These are phyloP conservation scores for Pao palembangensis DNA, from an alignment of 2,113 vertebrate species.

Conservation along the genomic window DNA sequence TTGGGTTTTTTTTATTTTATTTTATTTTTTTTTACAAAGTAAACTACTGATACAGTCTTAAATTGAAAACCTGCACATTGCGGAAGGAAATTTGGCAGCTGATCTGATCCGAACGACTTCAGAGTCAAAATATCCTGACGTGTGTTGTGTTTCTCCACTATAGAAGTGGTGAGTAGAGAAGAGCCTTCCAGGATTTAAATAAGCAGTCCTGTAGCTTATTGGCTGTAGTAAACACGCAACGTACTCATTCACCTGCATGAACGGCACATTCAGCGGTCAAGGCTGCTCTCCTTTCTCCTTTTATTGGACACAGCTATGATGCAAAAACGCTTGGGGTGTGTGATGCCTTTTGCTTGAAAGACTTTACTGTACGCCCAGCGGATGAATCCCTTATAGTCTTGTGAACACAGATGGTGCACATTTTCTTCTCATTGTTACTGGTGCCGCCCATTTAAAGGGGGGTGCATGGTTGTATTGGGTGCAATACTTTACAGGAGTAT, in stretches of 20 bases:
- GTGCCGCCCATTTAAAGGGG: too few species aligned
- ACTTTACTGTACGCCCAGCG: conserved; percentile 21
- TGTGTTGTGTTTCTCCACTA: background rate
- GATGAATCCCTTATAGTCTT: conserved; percentile 17
- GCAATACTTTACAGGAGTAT: too few species aligned
- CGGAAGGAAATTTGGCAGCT: conserved; percentile 16
- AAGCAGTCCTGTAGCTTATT: conserved; percentile 35
- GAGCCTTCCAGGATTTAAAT: conserved; percentile 28
- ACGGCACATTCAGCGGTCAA: conserved; percentile 9
- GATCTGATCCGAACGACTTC: conserved; percentile 26
- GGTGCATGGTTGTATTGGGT: too few species aligned
- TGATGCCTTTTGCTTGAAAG: conserved; percentile 35
- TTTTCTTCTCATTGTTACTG: conserved; percentile 11
- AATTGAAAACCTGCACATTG: background rate
- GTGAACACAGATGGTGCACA: conserved; percentile 18
- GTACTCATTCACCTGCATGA: conserved; percentile 43
- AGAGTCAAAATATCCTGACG: conserved; percentile 2
- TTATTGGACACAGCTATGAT: conserved; percentile 32
- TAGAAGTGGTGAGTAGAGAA: conserved; percentile 22
- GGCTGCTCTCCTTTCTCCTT: conserved; percentile 23
- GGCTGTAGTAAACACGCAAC: conserved; percentile 38
- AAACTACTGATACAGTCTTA: conserved; percentile 6
- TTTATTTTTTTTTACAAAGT: background rate
- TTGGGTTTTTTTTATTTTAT: too few species aligned
- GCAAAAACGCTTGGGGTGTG: conserved; percentile 28